phyloP scores from a whole-genome alignment of 2,113 vertebrate genomes.

The Colistium nudipinnis region DNA sequence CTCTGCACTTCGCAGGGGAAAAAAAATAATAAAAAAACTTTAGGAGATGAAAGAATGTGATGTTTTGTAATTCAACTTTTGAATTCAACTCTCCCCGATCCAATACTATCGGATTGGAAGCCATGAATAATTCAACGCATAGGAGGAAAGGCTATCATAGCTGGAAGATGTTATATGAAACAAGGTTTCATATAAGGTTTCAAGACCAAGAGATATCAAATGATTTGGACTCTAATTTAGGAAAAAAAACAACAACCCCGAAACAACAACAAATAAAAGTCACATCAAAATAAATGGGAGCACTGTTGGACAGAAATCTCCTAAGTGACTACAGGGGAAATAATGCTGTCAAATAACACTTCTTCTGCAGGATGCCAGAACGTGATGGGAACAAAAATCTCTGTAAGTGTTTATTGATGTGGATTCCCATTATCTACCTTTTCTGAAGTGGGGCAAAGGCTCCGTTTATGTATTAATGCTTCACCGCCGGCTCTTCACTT shows the following conservation, averaged over 20 bases:
- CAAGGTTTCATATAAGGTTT: slow-evolving; percentile 71
- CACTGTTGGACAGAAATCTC: slow-evolving; percentile 44
- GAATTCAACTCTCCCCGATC: slow-evolving; percentile 68
- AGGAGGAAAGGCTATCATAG: slow-evolving; percentile 65
- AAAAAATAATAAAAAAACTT: slow-evolving; percentile 66
- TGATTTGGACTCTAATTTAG: slow-evolving; percentile 48
- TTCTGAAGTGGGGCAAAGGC: slow-evolving; percentile 46
- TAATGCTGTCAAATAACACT: slow-evolving; percentile 45
- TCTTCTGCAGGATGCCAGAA: slow-evolving; percentile 33
- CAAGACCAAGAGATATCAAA: slow-evolving; percentile 65
- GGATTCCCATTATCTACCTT: slow-evolving; percentile 63
- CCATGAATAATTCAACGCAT: slow-evolving; percentile 78
- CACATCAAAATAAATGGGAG: slow-evolving; percentile 62
- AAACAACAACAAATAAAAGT: slow-evolving; percentile 61
- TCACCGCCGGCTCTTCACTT: slow-evolving; percentile 53
- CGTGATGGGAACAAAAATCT: slow-evolving; percentile 46
- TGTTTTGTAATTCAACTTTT: slow-evolving; percentile 83
- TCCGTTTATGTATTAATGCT: slow-evolving; percentile 63
- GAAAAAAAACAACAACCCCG: slow-evolving; percentile 10
- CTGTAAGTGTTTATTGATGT: slow-evolving; percentile 61
- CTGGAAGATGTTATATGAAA: slow-evolving; percentile 78
- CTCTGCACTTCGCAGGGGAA: slow-evolving; percentile 75
- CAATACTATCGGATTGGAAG: slow-evolving; percentile 79
- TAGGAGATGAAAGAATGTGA: slow-evolving; percentile 80
- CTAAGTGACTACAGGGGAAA: slow-evolving; percentile 50